Base-by-base conservation (phyloP, 2,113 vertebrate species). In the Grus americana region DNA sequence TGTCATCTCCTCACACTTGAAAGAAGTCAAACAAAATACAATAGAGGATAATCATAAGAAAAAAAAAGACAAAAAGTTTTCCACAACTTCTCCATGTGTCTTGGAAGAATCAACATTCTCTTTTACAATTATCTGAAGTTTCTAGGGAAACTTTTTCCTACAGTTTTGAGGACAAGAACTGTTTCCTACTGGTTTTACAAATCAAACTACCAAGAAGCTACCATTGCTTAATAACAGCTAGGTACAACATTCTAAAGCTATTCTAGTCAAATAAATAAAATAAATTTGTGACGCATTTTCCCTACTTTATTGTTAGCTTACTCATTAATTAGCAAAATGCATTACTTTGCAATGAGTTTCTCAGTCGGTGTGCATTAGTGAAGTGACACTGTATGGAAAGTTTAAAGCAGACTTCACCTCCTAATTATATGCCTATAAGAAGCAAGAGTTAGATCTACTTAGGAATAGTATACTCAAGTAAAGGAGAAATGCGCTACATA, bases 311-410 rank as follows among this genome's bases (percentile, higher is more conserved):
- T 76, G 92, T 96, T 97, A 97, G 86, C 62, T 91, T 89, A 76
- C 66, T 94, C 80, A 92, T 90, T 93, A 74, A 90, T 92, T 85
- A 88, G 94, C 89, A 90, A 96, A 95, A 90, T 71, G 87, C 84
- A 91, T 83, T 95, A 79, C 90, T 92, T 95, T 12, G 52, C 88
- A 67, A 71, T 32, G n/a, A 88, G 84, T 88, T 86, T 90, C 90
- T 94, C 89, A 88, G 80, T 95, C 89, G 96, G 85, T 91, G 79
- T 72, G 89, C 78, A 92, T 97, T 96, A 97, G 89, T 94, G 80
- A 96, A 88, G 89, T 94, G 87, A 76, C 79, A 92, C 76, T 76
- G 58, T 91, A 74, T 18, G 50, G 72, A 84, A 94, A 95, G 87
- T 89, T 94, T 90, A 94, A 95, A 91, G 93, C 90, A 82, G 86